Percentiles rank a stretch among this genome's conserved stretches.
These are phyloP conservation scores for Eupithecia vulgata DNA, from an alignment of 2,888 invertebrate genomes.

Conservation along the genomic window DNA sequence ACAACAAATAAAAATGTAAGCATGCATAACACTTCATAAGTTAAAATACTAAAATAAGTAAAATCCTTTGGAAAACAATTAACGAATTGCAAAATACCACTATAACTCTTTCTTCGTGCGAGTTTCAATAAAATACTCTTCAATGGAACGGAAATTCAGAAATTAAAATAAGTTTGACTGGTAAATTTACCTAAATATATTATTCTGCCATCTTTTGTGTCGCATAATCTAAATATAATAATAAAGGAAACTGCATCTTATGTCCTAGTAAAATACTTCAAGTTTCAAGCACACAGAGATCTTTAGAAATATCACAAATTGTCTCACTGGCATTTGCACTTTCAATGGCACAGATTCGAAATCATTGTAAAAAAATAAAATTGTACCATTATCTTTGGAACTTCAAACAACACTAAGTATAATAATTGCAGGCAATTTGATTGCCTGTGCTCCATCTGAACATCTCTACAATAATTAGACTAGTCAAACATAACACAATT, in stretches of 20 bases:
- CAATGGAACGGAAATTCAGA: not conserved
- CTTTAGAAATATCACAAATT: constrained; percentile 11
- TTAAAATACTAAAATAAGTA: not conserved
- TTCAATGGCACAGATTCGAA: constrained; percentile 6
- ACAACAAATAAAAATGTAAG: constrained; percentile 31
- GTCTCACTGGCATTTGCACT: not conserved
- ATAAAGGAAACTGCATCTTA: not conserved
- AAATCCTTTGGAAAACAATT: not conserved
- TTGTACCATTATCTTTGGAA: constrained; percentile 11
- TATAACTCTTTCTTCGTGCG: not conserved
- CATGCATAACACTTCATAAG: constrained; percentile 22
- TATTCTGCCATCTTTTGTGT: not conserved
- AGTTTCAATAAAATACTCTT: constrained; percentile 5
- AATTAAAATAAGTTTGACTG: not conserved
- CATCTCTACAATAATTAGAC: not conserved
- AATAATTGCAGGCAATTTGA: not conserved
- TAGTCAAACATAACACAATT: not conserved
- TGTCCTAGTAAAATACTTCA: constrained; percentile 5
- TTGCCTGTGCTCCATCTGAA: not conserved
- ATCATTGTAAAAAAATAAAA: constrained; percentile 8
- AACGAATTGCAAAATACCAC: not conserved
- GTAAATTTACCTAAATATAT: not conserved
- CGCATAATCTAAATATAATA: not conserved
- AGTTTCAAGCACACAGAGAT: constrained; percentile 35
- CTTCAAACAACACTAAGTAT: not conserved